Percentiles rank a stretch among this genome's conserved stretches.
phyloP scores from a whole-genome alignment of 2,113 vertebrate species.

The human (Homo sapiens) region GRCh38 chr2:122443501-122444000 shows the following conservation, averaged over 20 bases:
- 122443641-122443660: not conserved
- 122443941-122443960: not conserved
- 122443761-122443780: not conserved
- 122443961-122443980: not conserved
- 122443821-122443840: no score
- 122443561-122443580: not conserved
- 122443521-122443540: not conserved
- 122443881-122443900: not conserved
- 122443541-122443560: not conserved
- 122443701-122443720: not conserved
- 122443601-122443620: not conserved
- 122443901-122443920: not conserved
- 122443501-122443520: no score
- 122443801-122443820: not conserved
- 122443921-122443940: not conserved
- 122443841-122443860: not conserved
- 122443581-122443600: not conserved
- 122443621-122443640: not conserved
- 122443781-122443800: not conserved
- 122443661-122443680: not conserved
- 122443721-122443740: not conserved
- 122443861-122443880: not conserved
- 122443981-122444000: not conserved
- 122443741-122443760: not conserved
- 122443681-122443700: not conserved